phyloP scores from a whole-genome alignment of 2,797 vertebrate species.

The Hippoglossus hippoglossus region DNA sequence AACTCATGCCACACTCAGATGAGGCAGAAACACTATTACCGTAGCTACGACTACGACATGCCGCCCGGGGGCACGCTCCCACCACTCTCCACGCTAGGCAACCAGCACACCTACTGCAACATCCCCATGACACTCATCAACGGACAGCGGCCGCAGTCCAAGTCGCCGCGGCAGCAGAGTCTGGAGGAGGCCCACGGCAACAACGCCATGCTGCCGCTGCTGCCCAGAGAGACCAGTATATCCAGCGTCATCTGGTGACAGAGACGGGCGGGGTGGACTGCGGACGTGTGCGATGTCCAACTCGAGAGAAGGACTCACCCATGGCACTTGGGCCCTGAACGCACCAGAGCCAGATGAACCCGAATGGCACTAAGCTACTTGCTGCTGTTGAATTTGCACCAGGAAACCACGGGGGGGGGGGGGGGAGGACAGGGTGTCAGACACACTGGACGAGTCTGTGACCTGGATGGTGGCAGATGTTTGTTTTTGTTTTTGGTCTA shows the following conservation, averaged over 20 bases:
- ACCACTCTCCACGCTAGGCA: conserved; percentile 91
- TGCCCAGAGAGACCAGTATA: conserved; percentile 98
- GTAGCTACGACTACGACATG: conserved; percentile 96
- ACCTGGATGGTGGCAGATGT: conserved; percentile 17
- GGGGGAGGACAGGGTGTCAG: not conserved
- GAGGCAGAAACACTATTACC: conserved; percentile 99
- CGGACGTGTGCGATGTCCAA: conserved; percentile 32
- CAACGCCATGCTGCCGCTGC: conserved; percentile 96
- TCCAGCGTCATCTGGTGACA: conserved; percentile 97
- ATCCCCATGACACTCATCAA: conserved; percentile 99
- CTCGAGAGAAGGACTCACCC: conserved; percentile 45
- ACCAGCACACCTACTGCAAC: conserved; percentile 99
- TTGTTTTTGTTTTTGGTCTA: conserved; percentile 51
- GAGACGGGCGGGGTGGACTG: conserved; percentile 27
- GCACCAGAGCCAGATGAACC: conserved; percentile 48
- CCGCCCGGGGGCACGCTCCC: conserved; percentile 92
- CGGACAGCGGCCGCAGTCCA: conserved; percentile 94
- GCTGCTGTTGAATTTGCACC: conserved; percentile 78
- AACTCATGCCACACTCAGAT: conserved; percentile 92
- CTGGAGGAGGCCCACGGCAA: conserved; percentile 96
- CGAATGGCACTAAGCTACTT: conserved; percentile 59
- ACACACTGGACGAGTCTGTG: conserved; percentile 28
- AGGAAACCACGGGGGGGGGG: conserved; percentile 49
- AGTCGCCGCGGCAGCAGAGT: conserved; percentile 90
- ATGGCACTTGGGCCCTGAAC: conserved; percentile 52